Evolutionary conservation across 2,113 vertebrate species (phyloP).

Genomic region (Neofelis nebulosa): DNA sequence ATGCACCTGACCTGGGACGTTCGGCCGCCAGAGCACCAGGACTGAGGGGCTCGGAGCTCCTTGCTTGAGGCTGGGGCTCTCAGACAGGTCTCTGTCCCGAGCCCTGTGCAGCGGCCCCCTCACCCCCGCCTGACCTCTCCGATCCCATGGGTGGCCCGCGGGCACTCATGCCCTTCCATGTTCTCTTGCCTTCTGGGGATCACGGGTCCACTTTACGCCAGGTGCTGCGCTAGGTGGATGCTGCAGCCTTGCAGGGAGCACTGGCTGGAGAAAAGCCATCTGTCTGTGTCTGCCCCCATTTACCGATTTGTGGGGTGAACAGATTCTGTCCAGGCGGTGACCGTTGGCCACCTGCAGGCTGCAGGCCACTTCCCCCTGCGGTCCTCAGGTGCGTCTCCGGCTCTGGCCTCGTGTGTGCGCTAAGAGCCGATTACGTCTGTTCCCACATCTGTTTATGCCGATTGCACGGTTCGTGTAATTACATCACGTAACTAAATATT

Average conservation of each 20-base stretch:
- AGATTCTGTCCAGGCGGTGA: not conserved
- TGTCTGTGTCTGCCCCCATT: not conserved
- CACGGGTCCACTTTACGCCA: not conserved
- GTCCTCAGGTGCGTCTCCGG: rapidly evolving
- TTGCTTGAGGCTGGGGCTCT: rapidly evolving
- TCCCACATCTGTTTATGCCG: not conserved
- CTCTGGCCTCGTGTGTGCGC: not conserved
- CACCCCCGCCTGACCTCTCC: not conserved
- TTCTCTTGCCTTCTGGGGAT: rapidly evolving
- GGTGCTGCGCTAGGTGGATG: too few species aligned
- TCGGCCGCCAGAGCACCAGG: rapidly evolving
- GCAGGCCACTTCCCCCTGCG: rapidly evolving
- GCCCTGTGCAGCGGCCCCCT: rapidly evolving
- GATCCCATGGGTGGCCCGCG: rapidly evolving
- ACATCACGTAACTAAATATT: not conserved
- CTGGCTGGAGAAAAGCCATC: rapidly evolving
- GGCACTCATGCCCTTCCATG: not conserved
- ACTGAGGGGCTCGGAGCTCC: not conserved
- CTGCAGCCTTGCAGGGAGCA: rapidly evolving
- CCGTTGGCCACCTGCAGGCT: rapidly evolving
- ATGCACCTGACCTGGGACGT: not conserved
- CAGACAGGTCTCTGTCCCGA: rapidly evolving
- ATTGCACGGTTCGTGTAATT: not conserved
- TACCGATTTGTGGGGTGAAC: too few species aligned
- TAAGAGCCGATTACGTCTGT: rapidly evolving